A percentile compares a stretch with the other conserved stretches of the same genome.
Evolutionary conservation across 2,888 invertebrate species (phyloP).

Genomic region (Macrophya alboannulata): DNA sequence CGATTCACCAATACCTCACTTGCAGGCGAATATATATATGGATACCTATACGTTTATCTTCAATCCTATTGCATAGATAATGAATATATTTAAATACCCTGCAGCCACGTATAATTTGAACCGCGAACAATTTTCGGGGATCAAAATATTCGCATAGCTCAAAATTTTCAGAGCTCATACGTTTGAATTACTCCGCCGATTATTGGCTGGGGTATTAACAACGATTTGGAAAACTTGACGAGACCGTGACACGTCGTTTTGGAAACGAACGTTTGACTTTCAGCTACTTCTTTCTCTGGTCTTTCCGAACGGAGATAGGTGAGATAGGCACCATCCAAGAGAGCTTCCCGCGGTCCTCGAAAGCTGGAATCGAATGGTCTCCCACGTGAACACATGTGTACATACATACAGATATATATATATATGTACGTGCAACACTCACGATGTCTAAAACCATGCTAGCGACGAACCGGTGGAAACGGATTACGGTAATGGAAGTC

Average conservation of each 20-base stretch:
- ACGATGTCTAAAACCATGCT: conserved; percentile 40
- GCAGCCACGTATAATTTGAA: neutral
- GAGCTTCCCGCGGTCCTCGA: neutral
- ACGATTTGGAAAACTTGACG: neutral
- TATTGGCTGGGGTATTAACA: neutral
- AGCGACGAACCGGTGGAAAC: conserved; percentile 6
- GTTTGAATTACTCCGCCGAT: neutral
- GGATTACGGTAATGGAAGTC: conserved; percentile 47
- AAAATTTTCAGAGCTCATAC: too few relatives aligned
- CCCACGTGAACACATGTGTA: neutral
- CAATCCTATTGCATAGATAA: neutral
- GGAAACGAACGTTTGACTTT: neutral
- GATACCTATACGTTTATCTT: neutral
- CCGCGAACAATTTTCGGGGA: neutral
- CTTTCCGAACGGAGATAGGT: neutral
- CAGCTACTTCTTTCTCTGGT: neutral
- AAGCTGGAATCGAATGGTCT: conserved; percentile 26
- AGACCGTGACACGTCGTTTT: neutral
- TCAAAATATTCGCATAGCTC: neutral
- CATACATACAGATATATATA: neutral
- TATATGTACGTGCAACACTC: neutral
- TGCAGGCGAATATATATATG: neutral
- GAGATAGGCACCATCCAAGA: neutral
- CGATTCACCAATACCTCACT: neutral
- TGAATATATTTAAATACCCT: conserved; percentile 1